Evolutionary conservation across 2,888 invertebrate species (phyloP).

Genomic region (Xanthorhoe spadicearia): DNA sequence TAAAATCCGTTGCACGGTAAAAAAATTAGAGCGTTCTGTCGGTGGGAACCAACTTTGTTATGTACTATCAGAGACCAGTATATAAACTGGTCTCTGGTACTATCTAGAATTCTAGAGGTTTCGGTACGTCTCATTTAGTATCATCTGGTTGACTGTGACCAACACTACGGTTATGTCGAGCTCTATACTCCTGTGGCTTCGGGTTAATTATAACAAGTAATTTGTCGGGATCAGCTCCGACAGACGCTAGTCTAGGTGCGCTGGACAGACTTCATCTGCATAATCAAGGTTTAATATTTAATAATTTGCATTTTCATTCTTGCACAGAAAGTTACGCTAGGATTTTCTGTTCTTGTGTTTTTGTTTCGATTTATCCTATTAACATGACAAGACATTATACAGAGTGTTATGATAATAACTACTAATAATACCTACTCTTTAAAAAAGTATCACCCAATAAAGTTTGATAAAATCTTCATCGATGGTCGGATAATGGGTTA

Average conservation of each 20-base stretch:
- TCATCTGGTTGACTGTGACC: neutral
- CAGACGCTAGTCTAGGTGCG: constrained; percentile 10
- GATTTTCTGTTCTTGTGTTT: neutral
- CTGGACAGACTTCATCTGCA: constrained; percentile 33
- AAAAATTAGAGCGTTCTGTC: too few species aligned
- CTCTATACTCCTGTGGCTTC: constrained; percentile 40
- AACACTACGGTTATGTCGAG: constrained; percentile 23
- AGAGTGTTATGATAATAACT: too few species aligned
- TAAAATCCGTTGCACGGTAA: too few species aligned
- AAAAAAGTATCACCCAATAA: neutral
- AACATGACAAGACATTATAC: too few species aligned
- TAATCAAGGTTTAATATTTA: constrained; percentile 36
- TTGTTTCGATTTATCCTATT: neutral
- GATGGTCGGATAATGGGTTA: neutral
- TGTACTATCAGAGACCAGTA: too few species aligned
- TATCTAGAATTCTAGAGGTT: too few species aligned
- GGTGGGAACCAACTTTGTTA: too few species aligned
- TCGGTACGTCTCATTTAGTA: neutral
- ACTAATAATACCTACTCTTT: too few species aligned
- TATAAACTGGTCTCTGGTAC: too few species aligned
- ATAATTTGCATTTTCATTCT: constrained; percentile 28
- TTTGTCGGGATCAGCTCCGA: constrained; percentile 47
- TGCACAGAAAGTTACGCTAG: neutral
- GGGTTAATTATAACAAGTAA: constrained; percentile 48
- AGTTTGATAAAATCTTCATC: neutral